These are phyloP conservation scores for Calephelis perditalis DNA, from an alignment of 2,888 invertebrate genomes.

Conservation along the genomic window DNA sequence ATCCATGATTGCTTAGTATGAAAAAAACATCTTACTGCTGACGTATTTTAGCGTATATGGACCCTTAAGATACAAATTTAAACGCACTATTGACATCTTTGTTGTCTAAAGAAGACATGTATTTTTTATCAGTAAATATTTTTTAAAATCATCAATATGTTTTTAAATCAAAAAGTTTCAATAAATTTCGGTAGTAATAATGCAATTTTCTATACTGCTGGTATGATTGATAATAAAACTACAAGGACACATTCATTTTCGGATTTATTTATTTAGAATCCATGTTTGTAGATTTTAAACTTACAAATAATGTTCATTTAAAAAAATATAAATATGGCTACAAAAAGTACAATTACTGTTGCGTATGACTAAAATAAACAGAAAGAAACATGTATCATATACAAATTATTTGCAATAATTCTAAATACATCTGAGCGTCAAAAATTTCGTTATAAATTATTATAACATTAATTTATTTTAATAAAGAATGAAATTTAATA, in stretches of 20 bases:
- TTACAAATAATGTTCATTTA: slow-evolving; percentile 67
- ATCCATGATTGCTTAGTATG: no score
- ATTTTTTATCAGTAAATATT: no score
- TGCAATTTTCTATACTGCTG: neutral
- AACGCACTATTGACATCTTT: no score
- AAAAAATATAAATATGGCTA: slow-evolving; percentile 76
- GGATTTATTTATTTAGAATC: slow-evolving; percentile 76
- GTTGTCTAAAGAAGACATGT: no score
- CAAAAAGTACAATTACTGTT: slow-evolving; percentile 60
- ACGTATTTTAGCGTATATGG: no score
- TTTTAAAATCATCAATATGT: no score
- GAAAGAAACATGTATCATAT: slow-evolving; percentile 44
- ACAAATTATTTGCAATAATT: slow-evolving; percentile 52
- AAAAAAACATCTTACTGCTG: no score
- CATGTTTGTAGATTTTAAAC: slow-evolving; percentile 72
- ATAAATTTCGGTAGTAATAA: no score
- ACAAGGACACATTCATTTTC: slow-evolving; percentile 43
- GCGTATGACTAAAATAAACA: slow-evolving; percentile 53
- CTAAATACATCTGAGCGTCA: slow-evolving; percentile 60
- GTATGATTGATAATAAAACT: slow-evolving; percentile 28
- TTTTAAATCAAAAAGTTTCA: no score
- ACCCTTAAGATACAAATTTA: no score
- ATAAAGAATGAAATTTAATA: slow-evolving; percentile 65
- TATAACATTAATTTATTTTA: slow-evolving; percentile 51
- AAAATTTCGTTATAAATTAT: slow-evolving; percentile 66